Conservation (phyloP, 1,140 invertebrate species). For the Meteorus sp. region DNA sequence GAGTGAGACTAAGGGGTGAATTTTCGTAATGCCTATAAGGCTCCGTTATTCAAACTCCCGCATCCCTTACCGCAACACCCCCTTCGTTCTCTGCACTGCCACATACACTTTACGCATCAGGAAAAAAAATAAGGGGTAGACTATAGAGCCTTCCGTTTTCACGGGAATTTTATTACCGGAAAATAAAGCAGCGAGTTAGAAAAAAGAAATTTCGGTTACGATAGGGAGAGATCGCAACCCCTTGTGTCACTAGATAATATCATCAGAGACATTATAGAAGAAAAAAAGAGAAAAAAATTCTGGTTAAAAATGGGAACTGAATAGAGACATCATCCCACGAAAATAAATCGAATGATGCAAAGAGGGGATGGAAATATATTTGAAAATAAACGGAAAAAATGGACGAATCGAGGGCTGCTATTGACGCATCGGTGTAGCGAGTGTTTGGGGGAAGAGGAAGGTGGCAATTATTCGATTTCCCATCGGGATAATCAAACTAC, state of each 20-base stretch:
- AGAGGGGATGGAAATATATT: slow-evolving; percentile 22
- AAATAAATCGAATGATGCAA: not conserved
- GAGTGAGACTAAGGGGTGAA: slow-evolving; percentile 45
- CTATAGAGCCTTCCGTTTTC: slow-evolving; percentile 34
- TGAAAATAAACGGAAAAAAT: slow-evolving; percentile 25
- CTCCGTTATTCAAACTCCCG: slow-evolving; percentile 29
- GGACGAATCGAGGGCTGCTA: slow-evolving; percentile 10
- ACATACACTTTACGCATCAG: slow-evolving; percentile 17
- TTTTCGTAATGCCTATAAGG: slow-evolving; percentile 53
- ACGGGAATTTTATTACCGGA: slow-evolving; percentile 46
- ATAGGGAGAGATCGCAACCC: slow-evolving; percentile 17
- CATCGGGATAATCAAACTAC: not conserved
- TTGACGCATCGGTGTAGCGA: slow-evolving; percentile 18
- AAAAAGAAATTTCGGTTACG: slow-evolving; percentile 1
- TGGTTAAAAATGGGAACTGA: too few relatives aligned
- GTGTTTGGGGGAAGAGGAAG: slow-evolving; percentile 24
- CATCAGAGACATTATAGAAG: too few relatives aligned
- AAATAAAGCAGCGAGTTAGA: slow-evolving; percentile 23
- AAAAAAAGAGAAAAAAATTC: too few relatives aligned
- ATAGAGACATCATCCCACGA: too few relatives aligned
- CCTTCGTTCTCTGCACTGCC: slow-evolving; percentile 4
- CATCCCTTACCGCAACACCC: too few relatives aligned
- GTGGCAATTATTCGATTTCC: not conserved
- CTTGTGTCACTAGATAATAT: too few relatives aligned
- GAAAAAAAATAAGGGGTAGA: slow-evolving; percentile 4